phyloP scores from a whole-genome alignment of 2,113 vertebrate species.

The Dendropsophus ebraccatus region DNA sequence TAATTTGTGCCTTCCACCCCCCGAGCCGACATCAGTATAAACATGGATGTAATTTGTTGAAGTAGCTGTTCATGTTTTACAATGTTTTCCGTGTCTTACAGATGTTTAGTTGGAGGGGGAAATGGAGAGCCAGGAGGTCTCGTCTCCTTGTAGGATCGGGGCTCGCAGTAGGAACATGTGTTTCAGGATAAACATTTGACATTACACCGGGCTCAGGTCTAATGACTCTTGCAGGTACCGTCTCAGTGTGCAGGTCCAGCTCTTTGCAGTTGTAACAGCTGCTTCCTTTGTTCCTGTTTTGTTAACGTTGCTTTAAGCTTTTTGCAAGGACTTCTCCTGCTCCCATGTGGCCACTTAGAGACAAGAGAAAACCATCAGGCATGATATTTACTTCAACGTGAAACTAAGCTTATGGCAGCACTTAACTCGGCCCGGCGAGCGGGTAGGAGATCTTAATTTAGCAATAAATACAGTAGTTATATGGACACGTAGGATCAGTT shows the following conservation, averaged over 20 bases:
- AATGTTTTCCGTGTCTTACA: slow-evolving; percentile 42
- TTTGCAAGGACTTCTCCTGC: slow-evolving; percentile 57
- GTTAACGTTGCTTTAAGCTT: slow-evolving; percentile 60
- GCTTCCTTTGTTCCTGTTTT: slow-evolving; percentile 50
- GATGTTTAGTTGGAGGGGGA: slow-evolving; percentile 43
- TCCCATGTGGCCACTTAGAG: slow-evolving; percentile 33
- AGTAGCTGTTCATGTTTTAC: slow-evolving; percentile 36
- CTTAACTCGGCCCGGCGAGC: slow-evolving; percentile 1
- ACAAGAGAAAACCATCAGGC: slow-evolving; percentile 41
- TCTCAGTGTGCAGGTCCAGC: slow-evolving; percentile 29
- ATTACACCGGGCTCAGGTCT: slow-evolving; percentile 38
- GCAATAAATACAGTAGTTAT: slow-evolving; percentile 14
- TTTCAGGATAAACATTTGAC: slow-evolving; percentile 59
- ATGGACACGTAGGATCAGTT: not conserved
- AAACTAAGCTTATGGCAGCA: slow-evolving; percentile 43
- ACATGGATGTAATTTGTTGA: not conserved
- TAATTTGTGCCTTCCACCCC: not conserved
- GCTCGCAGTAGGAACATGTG: not conserved
- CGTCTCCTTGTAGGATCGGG: slow-evolving; percentile 40
- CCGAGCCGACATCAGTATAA: not conserved
- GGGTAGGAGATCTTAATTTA: not conserved
- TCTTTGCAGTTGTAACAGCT: slow-evolving; percentile 56
- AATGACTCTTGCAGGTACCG: slow-evolving; percentile 56
- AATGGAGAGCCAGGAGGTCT: slow-evolving; percentile 19
- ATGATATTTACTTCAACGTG: slow-evolving; percentile 54